phyloP scores from a whole-genome alignment of 2,888 invertebrate genomes.

The Cataglyphis altisquamis region DNA sequence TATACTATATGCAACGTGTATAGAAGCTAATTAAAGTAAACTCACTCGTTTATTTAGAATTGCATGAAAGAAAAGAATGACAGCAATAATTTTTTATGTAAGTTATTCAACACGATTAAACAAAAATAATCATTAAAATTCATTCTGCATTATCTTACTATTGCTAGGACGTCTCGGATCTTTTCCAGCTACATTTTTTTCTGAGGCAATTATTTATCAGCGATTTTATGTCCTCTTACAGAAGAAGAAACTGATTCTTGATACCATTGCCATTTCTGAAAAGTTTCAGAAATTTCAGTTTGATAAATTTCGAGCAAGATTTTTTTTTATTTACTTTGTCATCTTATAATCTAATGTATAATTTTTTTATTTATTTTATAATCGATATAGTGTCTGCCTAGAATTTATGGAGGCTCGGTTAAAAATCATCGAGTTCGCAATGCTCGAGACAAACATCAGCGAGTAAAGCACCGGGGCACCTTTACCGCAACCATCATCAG shows the following conservation, averaged over 20 bases:
- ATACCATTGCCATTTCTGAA: background rate
- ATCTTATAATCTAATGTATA: too few relatives aligned
- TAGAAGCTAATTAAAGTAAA: background rate
- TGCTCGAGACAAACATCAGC: constrained; percentile 36
- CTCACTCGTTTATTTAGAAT: background rate
- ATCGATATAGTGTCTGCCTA: constrained; percentile 25
- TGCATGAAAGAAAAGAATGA: background rate
- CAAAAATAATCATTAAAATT: constrained; percentile 24
- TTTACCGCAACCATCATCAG: constrained; percentile 59
- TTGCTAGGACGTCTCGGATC: constrained; percentile 62
- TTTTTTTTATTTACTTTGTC: too few relatives aligned
- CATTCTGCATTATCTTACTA: constrained; percentile 57
- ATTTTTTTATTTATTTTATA: background rate
- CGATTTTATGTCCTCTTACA: background rate
- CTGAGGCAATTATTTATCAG: background rate
- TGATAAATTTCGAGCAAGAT: background rate
- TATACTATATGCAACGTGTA: too few relatives aligned
- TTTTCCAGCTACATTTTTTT: constrained; percentile 47
- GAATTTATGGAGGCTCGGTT: constrained; percentile 76
- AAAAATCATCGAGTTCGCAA: constrained; percentile 76
- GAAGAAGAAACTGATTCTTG: background rate
- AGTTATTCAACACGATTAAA: background rate
- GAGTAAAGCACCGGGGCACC: constrained; percentile 47
- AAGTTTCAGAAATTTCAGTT: background rate
- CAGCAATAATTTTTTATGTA: background rate